phyloP scores from a whole-genome alignment of 1,140 invertebrate species.

The Drosophila suzukii region DNA sequence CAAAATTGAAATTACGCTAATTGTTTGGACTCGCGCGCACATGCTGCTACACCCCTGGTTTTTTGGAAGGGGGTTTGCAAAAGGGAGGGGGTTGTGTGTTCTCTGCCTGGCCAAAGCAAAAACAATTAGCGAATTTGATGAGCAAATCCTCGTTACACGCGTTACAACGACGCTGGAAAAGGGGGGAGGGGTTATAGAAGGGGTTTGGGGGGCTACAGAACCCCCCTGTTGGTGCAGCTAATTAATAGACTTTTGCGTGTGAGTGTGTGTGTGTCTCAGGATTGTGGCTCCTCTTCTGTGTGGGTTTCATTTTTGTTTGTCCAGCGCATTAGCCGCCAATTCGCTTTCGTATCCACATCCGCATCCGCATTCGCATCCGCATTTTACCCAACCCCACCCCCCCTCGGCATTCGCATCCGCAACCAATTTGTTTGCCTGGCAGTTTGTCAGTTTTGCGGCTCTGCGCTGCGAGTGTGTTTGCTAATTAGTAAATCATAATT shows the following conservation, averaged over 20 bases:
- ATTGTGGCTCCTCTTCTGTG: conserved; percentile 19
- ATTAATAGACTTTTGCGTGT: conserved; percentile 65
- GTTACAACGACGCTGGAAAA: conserved; percentile 15
- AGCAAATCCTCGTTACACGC: conserved; percentile 71
- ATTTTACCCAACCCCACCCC: background rate
- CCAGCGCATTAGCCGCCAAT: conserved; percentile 57
- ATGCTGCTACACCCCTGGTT: conserved; percentile 5
- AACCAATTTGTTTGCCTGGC: conserved; percentile 47
- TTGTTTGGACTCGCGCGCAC: conserved; percentile 65
- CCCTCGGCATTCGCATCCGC: conserved; percentile 11
- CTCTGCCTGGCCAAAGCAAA: conserved; percentile 49
- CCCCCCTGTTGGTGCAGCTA: conserved; percentile 49
- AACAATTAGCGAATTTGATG: conserved; percentile 83
- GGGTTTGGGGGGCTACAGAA: background rate
- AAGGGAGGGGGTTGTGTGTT: background rate
- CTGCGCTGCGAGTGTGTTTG: conserved; percentile 55
- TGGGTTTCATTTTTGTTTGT: conserved; percentile 50
- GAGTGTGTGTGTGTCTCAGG: conserved; percentile 47
- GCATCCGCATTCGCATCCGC: conserved; percentile 5
- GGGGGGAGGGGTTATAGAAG: background rate
- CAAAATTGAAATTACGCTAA: conserved; percentile 84
- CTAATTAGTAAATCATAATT: conserved; percentile 83
- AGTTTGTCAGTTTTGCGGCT: conserved; percentile 58
- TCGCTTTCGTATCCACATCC: conserved; percentile 39
- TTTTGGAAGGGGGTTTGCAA: background rate